Evolutionary conservation across 2,113 vertebrate species (phyloP).

Genomic region (Cranoglanis bouderius): DNA sequence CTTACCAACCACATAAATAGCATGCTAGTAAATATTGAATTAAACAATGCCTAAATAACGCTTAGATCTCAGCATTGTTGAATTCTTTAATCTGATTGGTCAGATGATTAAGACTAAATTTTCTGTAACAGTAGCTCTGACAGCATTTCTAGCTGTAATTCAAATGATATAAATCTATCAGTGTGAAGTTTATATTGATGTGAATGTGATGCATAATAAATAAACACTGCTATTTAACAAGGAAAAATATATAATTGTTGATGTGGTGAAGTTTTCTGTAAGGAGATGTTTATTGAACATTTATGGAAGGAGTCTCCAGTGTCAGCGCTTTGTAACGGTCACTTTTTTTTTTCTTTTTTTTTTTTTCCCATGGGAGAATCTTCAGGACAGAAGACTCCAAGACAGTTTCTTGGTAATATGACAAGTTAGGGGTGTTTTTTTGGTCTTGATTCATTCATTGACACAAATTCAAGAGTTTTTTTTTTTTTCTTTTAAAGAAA

Average conservation of each 20-base stretch:
- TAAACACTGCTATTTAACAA: neutral
- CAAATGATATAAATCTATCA: neutral
- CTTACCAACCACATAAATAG: neutral
- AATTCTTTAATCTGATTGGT: neutral
- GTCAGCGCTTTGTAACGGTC: neutral
- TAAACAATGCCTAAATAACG: neutral
- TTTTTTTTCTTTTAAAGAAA: neutral
- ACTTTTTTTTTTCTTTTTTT: too few species aligned
- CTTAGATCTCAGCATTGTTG: neutral
- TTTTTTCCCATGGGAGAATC: neutral
- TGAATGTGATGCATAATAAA: too few species aligned
- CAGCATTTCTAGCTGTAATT: neutral
- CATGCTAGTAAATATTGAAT: neutral
- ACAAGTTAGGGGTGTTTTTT: neutral
- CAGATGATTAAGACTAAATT: neutral
- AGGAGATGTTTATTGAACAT: neutral
- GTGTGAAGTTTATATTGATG: neutral
- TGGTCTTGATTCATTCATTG: neutral
- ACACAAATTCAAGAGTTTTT: neutral
- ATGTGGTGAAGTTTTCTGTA: neutral
- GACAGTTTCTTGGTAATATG: neutral
- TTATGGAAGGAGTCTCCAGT: neutral
- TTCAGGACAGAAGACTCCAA: neutral
- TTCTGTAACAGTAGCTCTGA: neutral
- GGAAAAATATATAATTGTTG: neutral